phyloP scores from a whole-genome alignment of 2,797 vertebrate genomes.

The Perodicticus potto region DNA sequence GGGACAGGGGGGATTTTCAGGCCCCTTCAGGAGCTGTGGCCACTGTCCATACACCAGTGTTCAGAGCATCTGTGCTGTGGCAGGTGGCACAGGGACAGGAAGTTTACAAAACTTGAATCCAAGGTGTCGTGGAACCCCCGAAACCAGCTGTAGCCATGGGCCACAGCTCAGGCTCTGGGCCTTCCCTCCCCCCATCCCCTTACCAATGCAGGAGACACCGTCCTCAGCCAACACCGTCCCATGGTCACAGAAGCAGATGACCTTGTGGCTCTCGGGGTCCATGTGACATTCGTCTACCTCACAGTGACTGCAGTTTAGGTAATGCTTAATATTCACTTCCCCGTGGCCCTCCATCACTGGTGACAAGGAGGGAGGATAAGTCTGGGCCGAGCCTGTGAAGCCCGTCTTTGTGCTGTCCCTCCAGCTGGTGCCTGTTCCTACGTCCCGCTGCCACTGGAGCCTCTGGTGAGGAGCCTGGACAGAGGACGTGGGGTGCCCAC shows the following conservation, averaged over 20 bases:
- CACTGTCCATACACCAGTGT: background rate
- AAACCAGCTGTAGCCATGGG: background rate
- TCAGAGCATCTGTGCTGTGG: fast-evolving
- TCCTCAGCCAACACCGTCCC: conserved; percentile 92
- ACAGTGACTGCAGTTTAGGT: conserved; percentile 98
- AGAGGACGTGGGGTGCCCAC: background rate
- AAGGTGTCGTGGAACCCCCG: background rate
- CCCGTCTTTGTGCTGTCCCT: background rate
- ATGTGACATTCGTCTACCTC: conserved; percentile 94
- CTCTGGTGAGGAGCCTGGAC: background rate
- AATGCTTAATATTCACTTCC: conserved; percentile 95
- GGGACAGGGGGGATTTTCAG: background rate
- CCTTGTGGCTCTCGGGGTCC: conserved; percentile 88
- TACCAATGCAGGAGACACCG: conserved; percentile 93
- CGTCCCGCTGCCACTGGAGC: background rate
- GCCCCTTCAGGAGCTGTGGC: background rate
- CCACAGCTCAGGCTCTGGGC: background rate
- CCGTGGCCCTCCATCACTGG: conserved; percentile 96
- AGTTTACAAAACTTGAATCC: background rate
- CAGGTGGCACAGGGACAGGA: background rate
- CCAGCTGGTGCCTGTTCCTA: background rate
- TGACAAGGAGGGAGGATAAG: conserved; percentile 71
- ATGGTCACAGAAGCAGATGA: conserved; percentile 95
- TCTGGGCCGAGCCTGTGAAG: fast-evolving
- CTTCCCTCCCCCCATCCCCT: conserved; percentile 61